Conservation (phyloP, 2,888 invertebrate genomes). For the Augiades crinisus region DNA sequence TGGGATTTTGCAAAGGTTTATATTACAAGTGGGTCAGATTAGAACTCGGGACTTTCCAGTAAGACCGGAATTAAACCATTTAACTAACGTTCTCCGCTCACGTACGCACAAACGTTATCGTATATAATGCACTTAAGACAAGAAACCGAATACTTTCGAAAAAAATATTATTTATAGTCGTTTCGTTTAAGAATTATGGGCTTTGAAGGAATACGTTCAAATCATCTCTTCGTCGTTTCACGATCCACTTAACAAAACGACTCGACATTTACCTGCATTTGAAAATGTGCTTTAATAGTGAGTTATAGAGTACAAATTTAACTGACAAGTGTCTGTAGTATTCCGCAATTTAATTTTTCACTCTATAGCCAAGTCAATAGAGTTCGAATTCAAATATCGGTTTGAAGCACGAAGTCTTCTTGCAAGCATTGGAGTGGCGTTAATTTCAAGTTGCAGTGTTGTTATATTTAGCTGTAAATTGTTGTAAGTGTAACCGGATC, state of each 20-base stretch:
- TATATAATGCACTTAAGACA: too few species aligned
- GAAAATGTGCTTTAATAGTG: background rate
- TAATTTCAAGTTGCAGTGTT: slow-evolving; percentile 12
- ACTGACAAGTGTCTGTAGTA: background rate
- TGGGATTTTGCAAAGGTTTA: too few species aligned
- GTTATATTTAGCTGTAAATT: slow-evolving; percentile 15
- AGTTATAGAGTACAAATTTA: background rate
- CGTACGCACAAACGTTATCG: too few species aligned
- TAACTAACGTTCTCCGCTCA: too few species aligned
- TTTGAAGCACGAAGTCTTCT: background rate
- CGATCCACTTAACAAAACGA: slow-evolving; percentile 6
- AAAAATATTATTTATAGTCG: background rate
- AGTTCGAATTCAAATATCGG: background rate
- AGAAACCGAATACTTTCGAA: too few species aligned
- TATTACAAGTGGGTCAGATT: too few species aligned
- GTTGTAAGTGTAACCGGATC: slow-evolving; percentile 7
- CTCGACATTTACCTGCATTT: background rate
- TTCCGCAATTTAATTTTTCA: background rate
- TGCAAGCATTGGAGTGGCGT: slow-evolving; percentile 4
- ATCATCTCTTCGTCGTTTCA: slow-evolving; percentile 11
- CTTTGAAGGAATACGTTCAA: slow-evolving; percentile 4
- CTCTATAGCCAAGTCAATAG: background rate
- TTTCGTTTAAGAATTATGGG: background rate
- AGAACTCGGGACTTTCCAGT: too few species aligned
- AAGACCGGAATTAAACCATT: too few species aligned